Conservation (phyloP, 2,888 invertebrate genomes). For the Leptinotarsa rubiginosa region DNA sequence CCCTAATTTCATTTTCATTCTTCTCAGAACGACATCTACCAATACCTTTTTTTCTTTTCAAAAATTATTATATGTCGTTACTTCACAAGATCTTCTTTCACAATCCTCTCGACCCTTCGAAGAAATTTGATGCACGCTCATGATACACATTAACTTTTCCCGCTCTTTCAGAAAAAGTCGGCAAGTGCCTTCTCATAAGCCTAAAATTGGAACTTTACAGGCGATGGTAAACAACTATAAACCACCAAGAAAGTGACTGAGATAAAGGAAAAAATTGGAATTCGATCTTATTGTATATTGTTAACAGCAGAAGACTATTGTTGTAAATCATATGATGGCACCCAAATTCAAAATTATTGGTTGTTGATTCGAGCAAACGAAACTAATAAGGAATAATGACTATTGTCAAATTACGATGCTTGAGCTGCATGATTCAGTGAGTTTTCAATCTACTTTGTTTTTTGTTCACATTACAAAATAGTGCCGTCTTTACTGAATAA, state of each 20-base stretch:
- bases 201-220: constrained; percentile 23
- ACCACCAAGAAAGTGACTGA: constrained; percentile 15
- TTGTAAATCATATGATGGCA: constrained; percentile 23
- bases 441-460: too few relatives aligned
- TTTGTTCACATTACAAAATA: too few relatives aligned
- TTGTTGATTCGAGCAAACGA: neutral
- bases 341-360: neutral
- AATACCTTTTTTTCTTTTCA: too few relatives aligned
- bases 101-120: neutral
- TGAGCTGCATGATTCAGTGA: too few relatives aligned
- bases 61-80: too few relatives aligned
- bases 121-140: neutral
- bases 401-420: neutral
- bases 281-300: constrained; percentile 9
- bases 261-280: constrained; percentile 10
- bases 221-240: constrained; percentile 25
- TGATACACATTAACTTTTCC: constrained; percentile 25
- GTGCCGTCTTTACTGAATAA: too few relatives aligned
- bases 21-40: too few relatives aligned
- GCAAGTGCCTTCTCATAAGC: constrained; percentile 18
- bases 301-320: neutral
- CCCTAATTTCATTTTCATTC: too few relatives aligned
- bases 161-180: constrained; percentile 23
- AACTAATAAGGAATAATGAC: neutral
- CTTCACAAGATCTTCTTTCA: too few relatives aligned